A percentile compares a stretch with the other conserved stretches of the same genome.
Evolutionary conservation across 2,113 vertebrate species (phyloP).

Genomic region (Microcebus ravelobensis): DNA sequence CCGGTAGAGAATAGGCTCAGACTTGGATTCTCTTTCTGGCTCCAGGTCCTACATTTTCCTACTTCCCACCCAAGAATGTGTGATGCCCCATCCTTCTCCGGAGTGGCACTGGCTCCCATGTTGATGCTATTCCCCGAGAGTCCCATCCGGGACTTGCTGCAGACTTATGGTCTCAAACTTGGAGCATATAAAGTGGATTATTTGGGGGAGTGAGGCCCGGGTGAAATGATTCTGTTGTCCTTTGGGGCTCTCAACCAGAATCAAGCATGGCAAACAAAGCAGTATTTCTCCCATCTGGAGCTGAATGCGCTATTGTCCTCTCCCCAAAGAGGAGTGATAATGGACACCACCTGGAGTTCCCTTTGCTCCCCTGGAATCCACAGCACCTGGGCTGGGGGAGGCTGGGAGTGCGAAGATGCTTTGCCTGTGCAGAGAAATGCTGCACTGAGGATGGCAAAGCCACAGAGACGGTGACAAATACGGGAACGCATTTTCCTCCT

Average conservation of each 20-base stretch:
- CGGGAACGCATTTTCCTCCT: rapidly evolving
- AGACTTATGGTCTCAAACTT: not conserved
- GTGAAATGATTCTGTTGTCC: not conserved
- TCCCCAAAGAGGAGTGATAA: not conserved
- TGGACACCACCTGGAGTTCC: rapidly evolving
- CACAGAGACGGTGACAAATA: not conserved
- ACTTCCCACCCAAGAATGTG: not conserved
- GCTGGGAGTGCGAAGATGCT: not conserved
- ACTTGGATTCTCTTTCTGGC: not conserved
- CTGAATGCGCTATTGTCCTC: rapidly evolving
- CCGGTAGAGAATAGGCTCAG: rapidly evolving
- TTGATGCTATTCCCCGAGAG: rapidly evolving
- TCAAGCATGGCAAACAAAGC: not conserved
- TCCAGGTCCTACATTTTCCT: not conserved
- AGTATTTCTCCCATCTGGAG: not conserved
- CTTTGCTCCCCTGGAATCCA: not conserved
- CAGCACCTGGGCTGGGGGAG: rapidly evolving
- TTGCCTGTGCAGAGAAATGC: not conserved
- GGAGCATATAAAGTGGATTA: not conserved
- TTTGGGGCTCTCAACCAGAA: not conserved
- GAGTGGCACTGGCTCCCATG: not conserved
- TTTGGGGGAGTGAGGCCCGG: not conserved
- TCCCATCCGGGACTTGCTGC: not conserved
- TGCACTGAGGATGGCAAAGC: too few species aligned
- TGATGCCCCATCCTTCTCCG: rapidly evolving